Percentiles rank a stretch among this genome's conserved stretches.
Conservation (phyloP, 2,888 invertebrate species). For the Nomada goodeniana region DNA sequence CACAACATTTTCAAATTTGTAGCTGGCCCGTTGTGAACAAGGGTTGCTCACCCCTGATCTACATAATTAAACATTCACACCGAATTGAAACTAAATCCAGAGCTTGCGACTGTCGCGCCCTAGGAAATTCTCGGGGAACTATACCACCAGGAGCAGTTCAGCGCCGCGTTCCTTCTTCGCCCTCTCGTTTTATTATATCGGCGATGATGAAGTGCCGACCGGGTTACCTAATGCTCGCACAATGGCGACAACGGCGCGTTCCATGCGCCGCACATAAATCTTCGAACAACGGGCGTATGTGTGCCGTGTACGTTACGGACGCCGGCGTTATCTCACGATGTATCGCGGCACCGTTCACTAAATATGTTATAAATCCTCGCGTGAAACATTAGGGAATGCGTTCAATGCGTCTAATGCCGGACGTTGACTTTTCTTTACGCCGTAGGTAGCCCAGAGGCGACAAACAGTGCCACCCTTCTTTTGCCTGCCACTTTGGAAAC, state of each 20-base stretch:
- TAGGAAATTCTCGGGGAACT: slow-evolving; percentile 12
- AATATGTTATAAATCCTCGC: slow-evolving; percentile 77
- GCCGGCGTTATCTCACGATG: slow-evolving; percentile 70
- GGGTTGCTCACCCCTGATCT: too few species aligned
- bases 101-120: not conserved
- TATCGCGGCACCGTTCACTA: slow-evolving; percentile 72
- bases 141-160: slow-evolving; percentile 19
- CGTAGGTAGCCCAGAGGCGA: not conserved
- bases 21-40: too few species aligned
- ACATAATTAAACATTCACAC: too few species aligned
- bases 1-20: too few species aligned
- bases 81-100: too few species aligned
- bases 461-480: slow-evolving; percentile 9
- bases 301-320: slow-evolving; percentile 50
- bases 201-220: slow-evolving; percentile 72
- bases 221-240: slow-evolving; percentile 76
- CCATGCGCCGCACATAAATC: slow-evolving; percentile 75
- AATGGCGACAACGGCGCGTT: slow-evolving; percentile 75
- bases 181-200: slow-evolving; percentile 63
- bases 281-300: slow-evolving; percentile 69
- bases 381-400: slow-evolving; percentile 75
- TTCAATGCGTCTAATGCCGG: slow-evolving; percentile 72
- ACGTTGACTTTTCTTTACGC: slow-evolving; percentile 38
- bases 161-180: slow-evolving; percentile 26
- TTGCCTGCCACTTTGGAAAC: not conserved